Base-by-base conservation (phyloP, 2,888 invertebrate species). In the Harpagoxenus sublaevis region DNA sequence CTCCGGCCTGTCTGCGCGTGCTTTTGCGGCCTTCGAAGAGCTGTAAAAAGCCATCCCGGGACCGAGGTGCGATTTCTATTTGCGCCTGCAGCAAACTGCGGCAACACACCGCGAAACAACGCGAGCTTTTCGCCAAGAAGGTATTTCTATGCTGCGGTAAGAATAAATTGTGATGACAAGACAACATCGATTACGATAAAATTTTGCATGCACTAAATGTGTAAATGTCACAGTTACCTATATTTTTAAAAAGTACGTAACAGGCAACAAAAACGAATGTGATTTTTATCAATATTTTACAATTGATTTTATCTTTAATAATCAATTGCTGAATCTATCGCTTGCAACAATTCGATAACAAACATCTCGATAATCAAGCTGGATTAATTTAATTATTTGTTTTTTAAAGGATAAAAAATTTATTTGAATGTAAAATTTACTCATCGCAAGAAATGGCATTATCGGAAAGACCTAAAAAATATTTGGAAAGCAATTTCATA, bases 11-110 rank as follows among this genome's bases (percentile, higher is more conserved):
- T 87, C 84, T 62, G 83, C 63, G 71, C 63, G 66, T 66, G 73
- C 63, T 79, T 77, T 81, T 79, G 84, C 60, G 65, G 60, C 48
- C 57, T 77, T 68, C 70, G 28, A 71, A 68, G 63, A 53, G 42
- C 39, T 60, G 73, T 78, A 87, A 87, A 89, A 84, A 87, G 79
- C 75, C 66, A 79, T 48, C 18, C 12, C 39, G 57, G 23, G 73
- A 35, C 65, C 45, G 63, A 81, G 70, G 71, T 82, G 60, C 88
- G 86, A 88, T 57, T 79, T 84, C 86, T 75, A 78, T 62, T 84
- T 68, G 51, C 42, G 60, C 66, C 60, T 62, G 82, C 53, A 18
- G 23, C 39, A 55, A 74, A 51, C 60, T 62, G 55, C 62, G 62
- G 66, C 55, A 66, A 23, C 39, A 39, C n/a, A 70, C 71, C 4